Base-by-base conservation (phyloP, 1,140 invertebrate genomes). In the Archegozetes longisetosus region DNA sequence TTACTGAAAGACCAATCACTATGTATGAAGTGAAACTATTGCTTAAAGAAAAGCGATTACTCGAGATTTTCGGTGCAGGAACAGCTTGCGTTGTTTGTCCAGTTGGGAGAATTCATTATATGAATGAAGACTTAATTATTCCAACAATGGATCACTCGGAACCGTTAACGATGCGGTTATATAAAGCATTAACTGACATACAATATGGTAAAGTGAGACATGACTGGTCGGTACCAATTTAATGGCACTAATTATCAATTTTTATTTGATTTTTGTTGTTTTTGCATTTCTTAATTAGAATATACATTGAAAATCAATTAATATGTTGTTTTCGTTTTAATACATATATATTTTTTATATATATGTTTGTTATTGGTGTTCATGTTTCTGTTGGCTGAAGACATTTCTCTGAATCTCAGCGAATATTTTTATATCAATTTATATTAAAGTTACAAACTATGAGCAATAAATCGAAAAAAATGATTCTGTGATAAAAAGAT, bases 31-130 rank as follows among this genome's bases (percentile, higher is more conserved):
- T 98, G 26, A 73, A 82, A 22, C 75, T 82, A 62, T 78, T 88
- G 23, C 73, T 84, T 51, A 78, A 82, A 54, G 79, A 89, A 72
- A 86, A 85, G 63, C 80, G 87, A 51, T 71, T 97, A 52, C 68
- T 93, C 62, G 92, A 97, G 75, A 77, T 95, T 67, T 98, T 98
- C 75, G 92, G 91, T 49, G 80, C 88, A 52, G 93, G 93, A 55
- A 98, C 93, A 22, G 93, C 93, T 0, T 90, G 87, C 66, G 78
- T 92, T 51, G 83, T 98, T 1, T 91, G 85, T 69, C 93, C 93
- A 1, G 81, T 98, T 46, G 82, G 82, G 27, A 76, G 78, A 28
- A 88, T 98, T 55, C 76, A 81, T 40, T 92, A 83, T 70, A 55
- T 82, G 61, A 82, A 77, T 2, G 65, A 79, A 61, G 68, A 77